Conservation (phyloP, 2,797 vertebrate genomes). For the Pipistrellus nathusii region DNA sequence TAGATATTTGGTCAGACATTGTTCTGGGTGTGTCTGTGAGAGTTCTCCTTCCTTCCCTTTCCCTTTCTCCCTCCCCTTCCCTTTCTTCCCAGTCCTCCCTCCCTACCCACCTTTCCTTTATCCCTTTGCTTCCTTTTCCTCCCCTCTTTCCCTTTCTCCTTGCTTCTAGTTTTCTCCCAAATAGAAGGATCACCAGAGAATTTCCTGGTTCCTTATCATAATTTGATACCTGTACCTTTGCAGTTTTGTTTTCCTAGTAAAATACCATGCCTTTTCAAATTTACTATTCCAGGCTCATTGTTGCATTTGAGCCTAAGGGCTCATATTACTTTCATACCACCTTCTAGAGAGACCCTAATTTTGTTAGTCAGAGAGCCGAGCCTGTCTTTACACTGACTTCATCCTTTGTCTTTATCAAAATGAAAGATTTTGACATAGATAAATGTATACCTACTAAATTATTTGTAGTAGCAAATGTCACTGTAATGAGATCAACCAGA, state of each 20-base stretch:
- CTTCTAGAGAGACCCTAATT: background rate
- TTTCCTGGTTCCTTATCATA: background rate
- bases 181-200: background rate
- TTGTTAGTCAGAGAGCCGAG: conserved; percentile 28
- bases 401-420: conserved; percentile 41
- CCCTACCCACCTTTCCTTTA: background rate
- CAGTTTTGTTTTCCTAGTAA: background rate
- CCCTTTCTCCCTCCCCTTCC: too few relatives aligned
- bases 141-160: background rate
- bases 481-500: conserved; percentile 36
- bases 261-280: background rate
- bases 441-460: conserved; percentile 68
- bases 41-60: too few relatives aligned
- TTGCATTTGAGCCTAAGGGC: background rate
- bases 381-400: background rate
- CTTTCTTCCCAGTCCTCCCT: too few relatives aligned
- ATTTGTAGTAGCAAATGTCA: conserved; percentile 70
- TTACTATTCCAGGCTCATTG: background rate
- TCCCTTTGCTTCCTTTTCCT: background rate
- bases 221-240: background rate
- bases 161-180: background rate
- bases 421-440: conserved; percentile 70
- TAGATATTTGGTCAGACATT: background rate
- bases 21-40: background rate
- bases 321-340: background rate